Percentiles rank a stretch among this genome's conserved stretches.
Conservation (phyloP, 35 echinoderm and acorn worm genomes). For the Heliocidaris tuberculata region DNA sequence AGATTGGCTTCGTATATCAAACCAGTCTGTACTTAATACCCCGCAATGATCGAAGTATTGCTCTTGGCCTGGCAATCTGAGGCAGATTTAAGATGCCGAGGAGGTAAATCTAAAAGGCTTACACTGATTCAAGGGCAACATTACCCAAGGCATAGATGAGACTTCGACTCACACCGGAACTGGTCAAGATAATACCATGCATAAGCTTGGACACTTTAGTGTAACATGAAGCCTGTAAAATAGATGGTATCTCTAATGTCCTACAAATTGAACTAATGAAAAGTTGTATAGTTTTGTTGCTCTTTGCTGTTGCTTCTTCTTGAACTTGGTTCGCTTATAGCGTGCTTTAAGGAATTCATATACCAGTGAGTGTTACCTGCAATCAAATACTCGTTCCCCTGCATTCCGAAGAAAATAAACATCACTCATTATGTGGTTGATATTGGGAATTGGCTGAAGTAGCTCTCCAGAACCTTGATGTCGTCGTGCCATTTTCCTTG, state of each 20-base stretch:
- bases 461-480: not conserved
- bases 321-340: too few species aligned
- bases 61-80: not conserved
- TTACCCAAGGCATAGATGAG: too few species aligned
- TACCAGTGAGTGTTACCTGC: not conserved
- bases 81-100: not conserved
- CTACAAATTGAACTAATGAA: too few species aligned
- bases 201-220: too few species aligned
- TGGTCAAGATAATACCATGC: too few species aligned
- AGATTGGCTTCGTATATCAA: too few species aligned
- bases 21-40: not conserved
- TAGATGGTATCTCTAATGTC: too few species aligned
- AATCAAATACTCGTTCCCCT: not conserved
- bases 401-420: not conserved
- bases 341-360: not conserved
- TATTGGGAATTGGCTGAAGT: constrained; percentile 10
- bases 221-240: too few species aligned
- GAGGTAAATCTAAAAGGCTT: not conserved
- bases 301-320: too few species aligned
- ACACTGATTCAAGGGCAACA: not conserved
- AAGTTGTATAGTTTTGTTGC: too few species aligned
- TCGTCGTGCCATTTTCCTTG: not conserved
- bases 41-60: not conserved
- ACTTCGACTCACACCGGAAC: too few species aligned
- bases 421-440: not conserved